phyloP scores from a whole-genome alignment of 1,140 invertebrate genomes.

The Drosophila serrata region DNA sequence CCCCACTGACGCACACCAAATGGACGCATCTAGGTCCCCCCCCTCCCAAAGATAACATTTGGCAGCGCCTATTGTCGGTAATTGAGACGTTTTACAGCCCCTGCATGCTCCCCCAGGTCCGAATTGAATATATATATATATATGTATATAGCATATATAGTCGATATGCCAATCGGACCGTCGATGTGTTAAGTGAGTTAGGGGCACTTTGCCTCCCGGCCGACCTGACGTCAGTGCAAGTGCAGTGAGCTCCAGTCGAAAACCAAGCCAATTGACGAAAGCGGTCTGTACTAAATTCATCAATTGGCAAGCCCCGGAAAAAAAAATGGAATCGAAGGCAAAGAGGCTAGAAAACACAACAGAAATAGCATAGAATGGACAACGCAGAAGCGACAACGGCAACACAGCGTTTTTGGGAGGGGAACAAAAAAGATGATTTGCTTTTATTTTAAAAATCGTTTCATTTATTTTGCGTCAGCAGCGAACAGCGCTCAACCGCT shows the following conservation, averaged over 20 bases:
- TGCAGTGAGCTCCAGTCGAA: conserved; percentile 55
- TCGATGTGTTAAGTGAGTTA: conserved; percentile 60
- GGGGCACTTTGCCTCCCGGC: conserved; percentile 28
- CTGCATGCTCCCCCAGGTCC: conserved; percentile 10
- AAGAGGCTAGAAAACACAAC: conserved; percentile 39
- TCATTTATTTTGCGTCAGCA: conserved; percentile 75
- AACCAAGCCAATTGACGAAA: conserved; percentile 68
- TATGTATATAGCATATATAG: conserved; percentile 17
- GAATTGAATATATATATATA: conserved; percentile 2
- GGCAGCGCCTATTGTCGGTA: conserved; percentile 70
- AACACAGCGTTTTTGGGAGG: not conserved
- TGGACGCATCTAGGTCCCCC: conserved; percentile 32
- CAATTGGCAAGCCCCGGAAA: conserved; percentile 55
- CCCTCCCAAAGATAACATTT: conserved; percentile 58
- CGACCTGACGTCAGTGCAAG: conserved; percentile 65
- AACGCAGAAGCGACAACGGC: conserved; percentile 48
- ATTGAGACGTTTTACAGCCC: conserved; percentile 58
- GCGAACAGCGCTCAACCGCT: conserved; percentile 24
- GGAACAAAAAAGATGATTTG: conserved; percentile 61
- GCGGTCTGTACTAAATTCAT: conserved; percentile 39
- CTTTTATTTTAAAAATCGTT: conserved; percentile 77
- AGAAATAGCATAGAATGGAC: conserved; percentile 69
- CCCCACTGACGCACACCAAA: conserved; percentile 58
- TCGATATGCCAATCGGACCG: conserved; percentile 47
- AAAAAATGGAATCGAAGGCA: conserved; percentile 4